These are phyloP conservation scores for Apeira syringaria DNA, from an alignment of 2,888 invertebrate genomes.

Conservation along the genomic window DNA sequence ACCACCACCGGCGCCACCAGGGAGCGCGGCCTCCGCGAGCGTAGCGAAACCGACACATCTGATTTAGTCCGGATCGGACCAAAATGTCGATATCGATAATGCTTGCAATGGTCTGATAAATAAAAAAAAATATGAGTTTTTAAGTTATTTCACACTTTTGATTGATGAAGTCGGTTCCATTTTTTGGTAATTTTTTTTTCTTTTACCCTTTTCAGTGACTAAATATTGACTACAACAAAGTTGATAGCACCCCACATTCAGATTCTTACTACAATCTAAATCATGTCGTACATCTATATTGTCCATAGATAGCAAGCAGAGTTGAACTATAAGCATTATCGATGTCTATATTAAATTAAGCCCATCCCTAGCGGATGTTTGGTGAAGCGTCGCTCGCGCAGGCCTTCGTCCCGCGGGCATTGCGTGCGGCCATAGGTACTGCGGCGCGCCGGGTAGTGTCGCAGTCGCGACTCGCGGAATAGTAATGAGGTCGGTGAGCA, in stretches of 20 bases:
- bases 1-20: slow-evolving; percentile 32
- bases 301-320: no score
- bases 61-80: slow-evolving; percentile 1
- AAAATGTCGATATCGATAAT: slow-evolving; percentile 24
- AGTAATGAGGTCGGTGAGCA: slow-evolving; percentile 20
- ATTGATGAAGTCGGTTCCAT: no score
- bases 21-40: slow-evolving; percentile 41
- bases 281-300: no score
- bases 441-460: slow-evolving; percentile 22
- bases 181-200: no score
- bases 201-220: no score
- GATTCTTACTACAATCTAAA: no score
- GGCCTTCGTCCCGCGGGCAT: slow-evolving; percentile 14
- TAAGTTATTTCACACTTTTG: no score
- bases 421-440: slow-evolving; percentile 4
- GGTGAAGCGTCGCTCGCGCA: slow-evolving; percentile 21
- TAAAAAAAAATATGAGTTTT: no score
- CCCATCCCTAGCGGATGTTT: slow-evolving; percentile 20
- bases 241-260: no score
- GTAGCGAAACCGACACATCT: slow-evolving; percentile 47
- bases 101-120: no score
- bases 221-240: no score
- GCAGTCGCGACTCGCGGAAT: slow-evolving; percentile 26
- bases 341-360: neutral
- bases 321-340: neutral